Evolutionary conservation across 2,797 vertebrate species (phyloP).

Genomic region (Passerculus sandwichensis): DNA sequence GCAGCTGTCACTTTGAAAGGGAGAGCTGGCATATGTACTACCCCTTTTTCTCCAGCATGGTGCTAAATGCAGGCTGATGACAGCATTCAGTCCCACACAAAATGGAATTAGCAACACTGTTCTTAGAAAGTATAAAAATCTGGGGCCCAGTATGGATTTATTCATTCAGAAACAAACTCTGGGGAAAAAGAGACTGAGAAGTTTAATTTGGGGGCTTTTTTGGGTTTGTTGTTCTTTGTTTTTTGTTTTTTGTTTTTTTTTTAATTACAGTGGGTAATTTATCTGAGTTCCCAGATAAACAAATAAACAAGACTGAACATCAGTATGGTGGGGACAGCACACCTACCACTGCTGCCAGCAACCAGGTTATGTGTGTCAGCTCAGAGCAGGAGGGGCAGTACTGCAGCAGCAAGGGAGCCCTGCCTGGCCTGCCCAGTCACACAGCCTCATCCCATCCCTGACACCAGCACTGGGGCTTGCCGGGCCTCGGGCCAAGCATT

Average conservation of each 20-base stretch:
- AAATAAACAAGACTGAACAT: not conserved
- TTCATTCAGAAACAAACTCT: not conserved
- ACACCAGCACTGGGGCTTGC: not conserved
- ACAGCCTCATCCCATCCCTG: not conserved
- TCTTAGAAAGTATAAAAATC: not conserved
- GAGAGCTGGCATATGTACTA: not conserved
- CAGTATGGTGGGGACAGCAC: not conserved
- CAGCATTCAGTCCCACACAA: not conserved
- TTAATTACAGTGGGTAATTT: not conserved
- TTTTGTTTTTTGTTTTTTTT: no score
- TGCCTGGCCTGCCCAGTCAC: not conserved
- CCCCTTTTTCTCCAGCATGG: accelerated
- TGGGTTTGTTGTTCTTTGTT: no score
- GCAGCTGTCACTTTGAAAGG: not conserved
- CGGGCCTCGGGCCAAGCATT: not conserved
- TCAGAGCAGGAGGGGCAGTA: not conserved
- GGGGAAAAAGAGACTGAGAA: not conserved
- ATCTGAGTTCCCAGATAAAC: not conserved
- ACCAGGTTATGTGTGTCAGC: not conserved
- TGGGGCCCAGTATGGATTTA: not conserved
- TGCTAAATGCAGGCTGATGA: not conserved
- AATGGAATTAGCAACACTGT: not conserved
- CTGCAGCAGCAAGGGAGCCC: not conserved
- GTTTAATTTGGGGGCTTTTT: not conserved
- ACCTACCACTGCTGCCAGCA: not conserved